Base-by-base conservation (phyloP, 1,140 invertebrate genomes). In the Drosophila parabipectinata region DNA sequence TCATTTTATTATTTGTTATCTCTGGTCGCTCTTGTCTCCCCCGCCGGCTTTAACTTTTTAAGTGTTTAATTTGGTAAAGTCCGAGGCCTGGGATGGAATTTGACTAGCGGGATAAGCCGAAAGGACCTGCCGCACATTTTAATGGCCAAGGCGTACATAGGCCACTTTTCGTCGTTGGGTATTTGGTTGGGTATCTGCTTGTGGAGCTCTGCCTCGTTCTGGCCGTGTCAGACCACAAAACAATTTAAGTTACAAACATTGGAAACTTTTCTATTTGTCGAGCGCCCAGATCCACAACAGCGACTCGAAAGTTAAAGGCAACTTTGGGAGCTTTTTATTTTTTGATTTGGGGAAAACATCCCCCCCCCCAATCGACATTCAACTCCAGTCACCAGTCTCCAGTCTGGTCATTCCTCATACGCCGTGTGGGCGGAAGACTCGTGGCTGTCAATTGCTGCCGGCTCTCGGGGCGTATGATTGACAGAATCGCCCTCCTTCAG, bases 171-270 rank as follows among this genome's bases (percentile, higher is more conserved):
- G 56, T 58, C 61, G 53, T 60, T 74, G 63, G 55, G 32, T 3
- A 8, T 8, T 8, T 18, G 18, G 18, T 32, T 1, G 9, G 8
- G 32, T 8, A 32, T 9, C 7, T 32, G 9, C 32, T n/a, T 2
- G 8, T 8, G 30, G 30, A 32, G 32, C 8, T 9, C 14, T 45
- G 48, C 41, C 41, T 32, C 51, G 62, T 75, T 72, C 41, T 58
- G 68, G 69, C 68, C 69, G 79, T 79, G 79, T 83, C 81, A 79
- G 72, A 72, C 79, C 79, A 79, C 79, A 84, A 83, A 83, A 83
- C 79, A 83, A 83, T 83, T 83, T 84, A 84, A 83, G 79, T 83
- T 83, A 57, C 64, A 72, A 79, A 84, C 80, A 84, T 64, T 84
- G 66, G 50, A 71, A 83, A 84, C 64, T 82, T 82, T 82, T 75